A percentile compares a stretch with the other conserved stretches of the same genome.
These are phyloP conservation scores for Acanthosepion pharaonis DNA, from an alignment of 2,888 invertebrate species.

Conservation along the genomic window DNA sequence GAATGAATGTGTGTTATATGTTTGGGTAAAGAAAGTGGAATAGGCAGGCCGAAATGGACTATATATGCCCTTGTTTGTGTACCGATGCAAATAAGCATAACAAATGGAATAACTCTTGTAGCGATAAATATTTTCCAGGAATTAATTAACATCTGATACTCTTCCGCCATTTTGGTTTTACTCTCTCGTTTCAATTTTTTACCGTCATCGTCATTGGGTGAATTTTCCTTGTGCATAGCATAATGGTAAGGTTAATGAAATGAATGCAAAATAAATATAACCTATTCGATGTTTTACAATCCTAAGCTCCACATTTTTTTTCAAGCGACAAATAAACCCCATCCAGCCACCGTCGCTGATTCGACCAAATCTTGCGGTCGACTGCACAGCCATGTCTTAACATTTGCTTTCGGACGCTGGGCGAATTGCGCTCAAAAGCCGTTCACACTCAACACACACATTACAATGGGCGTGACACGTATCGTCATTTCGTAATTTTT, in stretches of 20 bases:
- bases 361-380: neutral
- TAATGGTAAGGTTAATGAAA: neutral
- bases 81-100: neutral
- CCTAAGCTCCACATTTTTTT: neutral
- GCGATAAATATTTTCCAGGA: conserved; percentile 6
- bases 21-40: neutral
- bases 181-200: neutral
- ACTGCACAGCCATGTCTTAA: neutral
- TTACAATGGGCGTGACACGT: neutral
- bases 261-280: neutral
- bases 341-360: neutral
- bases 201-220: neutral
- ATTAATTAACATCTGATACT: conserved; percentile 20
- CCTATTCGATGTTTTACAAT: neutral
- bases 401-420: neutral
- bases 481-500: neutral
- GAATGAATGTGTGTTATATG: neutral
- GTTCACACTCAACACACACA: neutral
- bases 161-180: neutral
- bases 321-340: neutral
- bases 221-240: neutral
- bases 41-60: neutral
- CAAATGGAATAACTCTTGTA: neutral
- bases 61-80: conserved; percentile 2
- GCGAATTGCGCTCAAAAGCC: neutral